Evolutionary conservation across 2,113 vertebrate species (phyloP), one percentile per base, ranked within the genome.

Genomic region (Cryptoleucopteryx plumbea): DNA sequence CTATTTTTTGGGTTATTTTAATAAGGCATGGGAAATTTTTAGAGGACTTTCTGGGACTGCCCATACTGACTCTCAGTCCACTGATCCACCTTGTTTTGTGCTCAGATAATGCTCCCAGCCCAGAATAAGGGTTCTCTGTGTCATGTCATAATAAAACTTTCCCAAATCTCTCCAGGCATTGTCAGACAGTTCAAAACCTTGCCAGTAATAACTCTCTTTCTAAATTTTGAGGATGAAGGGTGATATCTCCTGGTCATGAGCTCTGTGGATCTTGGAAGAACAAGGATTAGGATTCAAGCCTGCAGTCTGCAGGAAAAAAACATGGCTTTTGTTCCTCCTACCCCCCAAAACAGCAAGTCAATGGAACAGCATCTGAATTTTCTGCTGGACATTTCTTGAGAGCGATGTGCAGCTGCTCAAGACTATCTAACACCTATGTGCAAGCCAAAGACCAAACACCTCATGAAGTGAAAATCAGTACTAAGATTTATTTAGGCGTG

Each of bases 1-100:
- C 88, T 82, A 91, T 90, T 95, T 96, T 87, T 78, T 86, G 74
- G 92, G 88, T 88, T 92, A 90, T 86, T 93, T 59, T 56, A 93
- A 84, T 80, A 62, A 94, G 80, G 59, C 45, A 77, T 3, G 21
- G 67, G 88, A 58, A 72, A 23, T 62, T 92, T 79, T 74, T 15
- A 92, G 80, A 88, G 82, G 75, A 31, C 92, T 86, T 83, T 74
- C 67, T 71, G 31, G 56, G 9, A 62, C 93, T 96, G 93, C 48
- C 93, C 85, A 31, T 27, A 4, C n/a, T 16, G 40, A 26, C 85
- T 81, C 47, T 58, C 36, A 50, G 77, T 25, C 72, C 81, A 42
- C n/a, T 48, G 66, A 63, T 36, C 29, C 38, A 11, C 52, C 40
- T 10, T 10, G 43, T 13, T 36, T 3, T 81, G 82, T 66, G 55